Conservation (phyloP, 2,797 vertebrate species). For the Brotula barbata region DNA sequence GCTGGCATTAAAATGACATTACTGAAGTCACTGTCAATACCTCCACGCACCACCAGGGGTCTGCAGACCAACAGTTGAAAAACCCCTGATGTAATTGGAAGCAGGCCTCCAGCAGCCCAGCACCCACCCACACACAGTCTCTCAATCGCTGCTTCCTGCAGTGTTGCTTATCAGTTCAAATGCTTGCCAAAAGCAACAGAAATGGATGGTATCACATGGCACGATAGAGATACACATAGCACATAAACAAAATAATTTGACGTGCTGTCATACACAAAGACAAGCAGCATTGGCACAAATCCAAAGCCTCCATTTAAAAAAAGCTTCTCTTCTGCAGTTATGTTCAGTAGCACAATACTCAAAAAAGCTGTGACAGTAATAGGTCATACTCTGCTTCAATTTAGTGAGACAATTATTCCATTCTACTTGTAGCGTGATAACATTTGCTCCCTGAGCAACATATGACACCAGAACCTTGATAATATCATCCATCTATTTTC, state of each 20-base stretch:
- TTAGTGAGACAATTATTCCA: neutral
- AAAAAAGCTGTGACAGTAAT: too few relatives aligned
- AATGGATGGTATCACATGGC: slow-evolving; percentile 21
- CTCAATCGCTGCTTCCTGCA: slow-evolving; percentile 37
- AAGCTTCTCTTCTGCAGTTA: neutral
- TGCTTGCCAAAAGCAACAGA: slow-evolving; percentile 19
- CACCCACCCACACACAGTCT: slow-evolving; percentile 42
- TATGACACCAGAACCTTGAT: too few relatives aligned
- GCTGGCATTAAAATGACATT: too few relatives aligned
- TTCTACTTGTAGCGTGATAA: too few relatives aligned
- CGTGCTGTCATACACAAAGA: too few relatives aligned
- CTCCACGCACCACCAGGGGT: too few relatives aligned
- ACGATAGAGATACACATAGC: neutral
- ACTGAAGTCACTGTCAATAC: too few relatives aligned
- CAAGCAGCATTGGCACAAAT: too few relatives aligned
- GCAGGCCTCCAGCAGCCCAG: slow-evolving; percentile 28
- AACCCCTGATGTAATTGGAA: slow-evolving; percentile 35
- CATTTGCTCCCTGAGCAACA: too few relatives aligned
- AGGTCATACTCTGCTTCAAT: too few relatives aligned
- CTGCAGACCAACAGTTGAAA: too few relatives aligned
- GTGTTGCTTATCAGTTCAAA: slow-evolving; percentile 33
- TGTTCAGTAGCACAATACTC: neutral
- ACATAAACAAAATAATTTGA: neutral
- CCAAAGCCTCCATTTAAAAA: neutral
- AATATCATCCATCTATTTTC: too few relatives aligned